These are phyloP conservation scores for Venusia cambrica DNA, from an alignment of 2,888 invertebrate genomes.

Conservation along the genomic window DNA sequence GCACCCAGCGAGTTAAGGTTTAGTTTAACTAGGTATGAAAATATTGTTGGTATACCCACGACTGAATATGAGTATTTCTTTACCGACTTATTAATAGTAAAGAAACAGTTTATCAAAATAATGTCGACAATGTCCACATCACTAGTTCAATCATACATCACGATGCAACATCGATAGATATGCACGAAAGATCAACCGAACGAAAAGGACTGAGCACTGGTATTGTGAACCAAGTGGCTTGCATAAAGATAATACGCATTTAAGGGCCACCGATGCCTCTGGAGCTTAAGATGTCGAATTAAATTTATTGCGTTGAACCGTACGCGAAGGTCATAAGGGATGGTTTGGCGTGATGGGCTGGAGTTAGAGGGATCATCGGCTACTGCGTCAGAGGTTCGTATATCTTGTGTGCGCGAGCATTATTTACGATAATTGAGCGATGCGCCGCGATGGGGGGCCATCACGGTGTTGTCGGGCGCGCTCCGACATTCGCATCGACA, in stretches of 20 bases:
- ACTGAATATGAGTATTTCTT: too few relatives aligned
- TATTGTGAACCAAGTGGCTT: conserved; percentile 78
- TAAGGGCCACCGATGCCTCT: conserved; percentile 55
- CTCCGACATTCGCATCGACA: conserved; percentile 79
- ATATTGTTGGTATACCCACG: too few relatives aligned
- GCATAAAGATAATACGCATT: conserved; percentile 80
- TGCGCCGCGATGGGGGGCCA: conserved; percentile 80
- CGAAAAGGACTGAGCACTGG: conserved; percentile 65
- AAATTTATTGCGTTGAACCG: conserved; percentile 41
- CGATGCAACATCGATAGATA: conserved; percentile 70
- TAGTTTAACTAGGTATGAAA: too few relatives aligned
- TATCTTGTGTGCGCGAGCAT: conserved; percentile 80
- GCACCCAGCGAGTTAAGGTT: too few relatives aligned
- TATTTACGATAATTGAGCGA: conserved; percentile 82
- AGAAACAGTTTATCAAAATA: too few relatives aligned
- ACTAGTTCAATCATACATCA: conserved; percentile 55
- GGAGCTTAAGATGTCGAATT: conserved; percentile 50
- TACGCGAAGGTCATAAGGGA: conserved; percentile 45
- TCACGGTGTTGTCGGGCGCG: conserved; percentile 77
- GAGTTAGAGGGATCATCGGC: conserved; percentile 63
- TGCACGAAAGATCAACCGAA: conserved; percentile 67
- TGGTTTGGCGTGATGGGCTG: conserved; percentile 40
- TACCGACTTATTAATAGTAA: too few relatives aligned
- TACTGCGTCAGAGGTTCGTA: conserved; percentile 72
- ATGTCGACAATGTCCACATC: conserved; percentile 42